Evolutionary conservation across 2,113 vertebrate genomes (phyloP), one percentile per base, ranked within the genome.

Genomic region (Kobus ellipsiprymnus): DNA sequence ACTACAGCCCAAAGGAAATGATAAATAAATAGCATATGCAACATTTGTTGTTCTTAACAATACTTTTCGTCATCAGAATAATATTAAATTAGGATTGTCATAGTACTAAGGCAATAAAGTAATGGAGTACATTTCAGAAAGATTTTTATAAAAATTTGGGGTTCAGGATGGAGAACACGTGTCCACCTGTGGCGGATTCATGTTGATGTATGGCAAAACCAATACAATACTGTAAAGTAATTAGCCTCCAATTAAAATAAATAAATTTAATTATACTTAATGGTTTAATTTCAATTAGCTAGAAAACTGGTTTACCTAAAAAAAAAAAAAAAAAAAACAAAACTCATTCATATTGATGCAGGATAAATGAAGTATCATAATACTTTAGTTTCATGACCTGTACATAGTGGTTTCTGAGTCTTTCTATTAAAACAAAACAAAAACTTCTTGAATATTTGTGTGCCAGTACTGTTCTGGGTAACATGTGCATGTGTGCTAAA

Each of bases 251-350:
- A 59, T 59, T 59, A 59, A 59, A 59, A 59, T 59, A 59, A 59
- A 57, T 57, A 23, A 55, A 27, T 59, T 59, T 59, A 59, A 15
- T 90, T 81, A 48, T 46, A 46, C 50, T 87, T 95, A 88, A 74
- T 82, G 33, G 17, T 86, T 95, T 84, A 78, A 89, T 95, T 83
- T 89, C 33, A 94, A 19, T 82, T 92, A 84, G 29, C 33, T 83
- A 88, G 17, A 91, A 78, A 92, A 55, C 21, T 77, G 48, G 21
- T 67, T 93, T 93, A 83, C 4, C 46, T 89, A 40, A 33, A 40
- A 46, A 36, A 57, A 87, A 44, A 30, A 36, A 33, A 54, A 50
- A 85, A 36, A 36, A 36, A 33, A 54, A 50, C 82, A 36, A 36
- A 44, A 27, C 13, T 90, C 16, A 90, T 48, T 96, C 60, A 64